A percentile compares a stretch with the other conserved stretches of the same genome.
Conservation (phyloP, 2,113 vertebrate genomes). For the Camelus dromedarius region DNA sequence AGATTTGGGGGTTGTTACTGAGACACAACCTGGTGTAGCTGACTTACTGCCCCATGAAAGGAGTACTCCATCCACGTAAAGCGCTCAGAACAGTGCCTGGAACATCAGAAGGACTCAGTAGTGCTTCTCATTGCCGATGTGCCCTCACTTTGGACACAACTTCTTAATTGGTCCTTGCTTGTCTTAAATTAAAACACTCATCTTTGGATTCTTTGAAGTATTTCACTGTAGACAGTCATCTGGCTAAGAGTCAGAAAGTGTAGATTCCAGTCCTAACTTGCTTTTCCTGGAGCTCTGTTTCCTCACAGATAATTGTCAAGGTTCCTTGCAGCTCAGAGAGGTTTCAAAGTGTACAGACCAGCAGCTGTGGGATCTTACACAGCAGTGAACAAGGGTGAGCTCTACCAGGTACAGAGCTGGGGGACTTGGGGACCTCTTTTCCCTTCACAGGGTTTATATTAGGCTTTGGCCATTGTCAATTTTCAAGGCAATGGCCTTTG, state of each 20-base stretch:
- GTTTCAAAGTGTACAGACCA: neutral
- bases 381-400: neutral
- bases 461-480: neutral
- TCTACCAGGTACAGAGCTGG: neutral
- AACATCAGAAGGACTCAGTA: accelerated
- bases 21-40: neutral
- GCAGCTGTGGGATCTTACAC: neutral
- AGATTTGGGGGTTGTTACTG: neutral
- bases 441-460: neutral
- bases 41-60: neutral
- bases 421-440: neutral
- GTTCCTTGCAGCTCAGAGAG: neutral
- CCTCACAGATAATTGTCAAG: neutral
- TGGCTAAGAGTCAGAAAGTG: neutral
- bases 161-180: neutral
- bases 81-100: neutral
- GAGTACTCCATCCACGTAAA: neutral
- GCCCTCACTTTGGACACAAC: neutral
- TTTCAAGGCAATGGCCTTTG: neutral
- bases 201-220: neutral
- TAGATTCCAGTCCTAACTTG: neutral
- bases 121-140: too few relatives aligned
- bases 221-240: neutral
- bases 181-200: neutral
- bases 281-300: constrained; percentile 21